Evolutionary conservation across 2,888 invertebrate genomes (phyloP).

Genomic region (Nipponacmea schrenckii): DNA sequence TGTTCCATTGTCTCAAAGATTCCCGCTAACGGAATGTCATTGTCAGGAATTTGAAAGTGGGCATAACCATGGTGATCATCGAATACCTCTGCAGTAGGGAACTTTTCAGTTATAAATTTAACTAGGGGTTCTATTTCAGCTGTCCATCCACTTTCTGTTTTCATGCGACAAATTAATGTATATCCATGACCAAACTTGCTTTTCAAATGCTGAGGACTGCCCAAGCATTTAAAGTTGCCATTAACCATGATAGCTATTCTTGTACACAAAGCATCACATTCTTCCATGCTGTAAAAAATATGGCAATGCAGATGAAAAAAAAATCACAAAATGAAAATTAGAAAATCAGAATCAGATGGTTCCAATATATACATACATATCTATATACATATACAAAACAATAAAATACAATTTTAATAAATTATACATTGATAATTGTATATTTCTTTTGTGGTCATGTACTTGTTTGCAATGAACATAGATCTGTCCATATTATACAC

Average conservation of each 20-base stretch:
- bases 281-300: conserved; percentile 63
- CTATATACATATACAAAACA: background rate
- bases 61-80: conserved; percentile 76
- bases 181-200: conserved; percentile 76
- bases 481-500: no score
- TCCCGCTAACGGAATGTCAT: conserved; percentile 57
- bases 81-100: conserved; percentile 74
- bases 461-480: no score
- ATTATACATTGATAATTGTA: no score
- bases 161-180: conserved; percentile 72
- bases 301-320: no score
- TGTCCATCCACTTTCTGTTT: conserved; percentile 31
- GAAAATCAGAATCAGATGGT: no score
- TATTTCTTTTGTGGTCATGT: no score
- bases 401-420: background rate
- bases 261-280: conserved; percentile 69
- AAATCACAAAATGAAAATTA: no score
- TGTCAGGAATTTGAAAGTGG: conserved; percentile 62
- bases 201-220: conserved; percentile 68
- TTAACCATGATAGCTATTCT: conserved; percentile 69
- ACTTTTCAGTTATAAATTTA: conserved; percentile 70
- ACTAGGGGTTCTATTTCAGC: conserved; percentile 39
- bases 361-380: background rate
- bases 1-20: conserved; percentile 65
- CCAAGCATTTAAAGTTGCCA: conserved; percentile 67